Evolutionary conservation across 2,888 invertebrate genomes (phyloP).

Genomic region (Idaea aversata): DNA sequence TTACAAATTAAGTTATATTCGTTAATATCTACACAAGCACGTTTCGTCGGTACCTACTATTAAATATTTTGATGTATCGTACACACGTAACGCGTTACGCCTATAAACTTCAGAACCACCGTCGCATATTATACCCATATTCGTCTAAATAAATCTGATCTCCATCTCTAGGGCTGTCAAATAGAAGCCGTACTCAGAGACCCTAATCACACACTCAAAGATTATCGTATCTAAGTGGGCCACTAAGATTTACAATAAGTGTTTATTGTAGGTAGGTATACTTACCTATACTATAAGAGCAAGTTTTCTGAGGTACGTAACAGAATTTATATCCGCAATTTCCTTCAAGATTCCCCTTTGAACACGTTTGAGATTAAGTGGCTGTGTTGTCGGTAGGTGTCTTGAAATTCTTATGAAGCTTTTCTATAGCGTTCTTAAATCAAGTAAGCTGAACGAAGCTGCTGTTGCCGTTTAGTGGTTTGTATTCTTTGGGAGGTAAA

Average conservation of each 20-base stretch:
- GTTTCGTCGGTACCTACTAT: too few relatives aligned
- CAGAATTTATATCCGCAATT: neutral
- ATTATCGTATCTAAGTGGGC: neutral
- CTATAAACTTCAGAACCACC: neutral
- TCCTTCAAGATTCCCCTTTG: neutral
- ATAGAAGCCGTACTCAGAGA: neutral
- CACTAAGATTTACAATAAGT: neutral
- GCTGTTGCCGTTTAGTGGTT: neutral
- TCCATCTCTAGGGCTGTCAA: neutral
- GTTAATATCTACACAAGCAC: too few relatives aligned
- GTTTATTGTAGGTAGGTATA: neutral
- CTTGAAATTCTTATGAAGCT: neutral
- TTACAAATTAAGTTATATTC: too few relatives aligned
- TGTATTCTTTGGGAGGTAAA: neutral
- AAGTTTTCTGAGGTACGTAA: neutral
- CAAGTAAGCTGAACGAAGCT: neutral
- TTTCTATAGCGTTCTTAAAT: neutral
- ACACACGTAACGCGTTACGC: too few relatives aligned
- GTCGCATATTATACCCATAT: neutral
- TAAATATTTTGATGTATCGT: too few relatives aligned
- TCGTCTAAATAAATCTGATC: neutral
- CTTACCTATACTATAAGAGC: neutral
- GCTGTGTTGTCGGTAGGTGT: neutral
- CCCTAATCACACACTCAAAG: neutral
- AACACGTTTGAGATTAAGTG: slow-evolving; percentile 1